Conservation (phyloP, 1,140 invertebrate genomes). For the Bradysia coprophila region DNA sequence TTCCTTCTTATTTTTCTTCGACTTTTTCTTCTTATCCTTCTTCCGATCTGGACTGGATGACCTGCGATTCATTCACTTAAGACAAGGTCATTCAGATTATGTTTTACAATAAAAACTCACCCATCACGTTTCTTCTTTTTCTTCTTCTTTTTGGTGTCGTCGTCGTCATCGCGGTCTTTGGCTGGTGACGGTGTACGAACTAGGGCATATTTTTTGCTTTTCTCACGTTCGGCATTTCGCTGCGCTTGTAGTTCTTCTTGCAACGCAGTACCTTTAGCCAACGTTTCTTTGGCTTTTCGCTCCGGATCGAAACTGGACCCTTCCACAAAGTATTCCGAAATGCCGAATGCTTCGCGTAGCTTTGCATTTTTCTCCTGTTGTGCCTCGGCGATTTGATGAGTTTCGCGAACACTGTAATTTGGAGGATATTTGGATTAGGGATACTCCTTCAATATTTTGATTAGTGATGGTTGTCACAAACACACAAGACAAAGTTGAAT, state of each 20-base stretch:
- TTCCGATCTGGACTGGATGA: conserved; percentile 37
- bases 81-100: neutral
- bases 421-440: too few species aligned
- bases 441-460: too few species aligned
- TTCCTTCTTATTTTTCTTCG: conserved; percentile 46
- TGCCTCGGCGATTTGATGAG: conserved; percentile 90
- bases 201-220: conserved; percentile 37
- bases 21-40: conserved; percentile 46
- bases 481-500: too few species aligned
- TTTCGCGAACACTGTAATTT: conserved; percentile 71
- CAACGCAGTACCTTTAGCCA: conserved; percentile 33
- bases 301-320: conserved; percentile 83
- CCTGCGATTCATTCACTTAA: conserved; percentile 23
- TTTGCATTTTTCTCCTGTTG: conserved; percentile 89
- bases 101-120: conserved; percentile 8
- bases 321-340: conserved; percentile 84
- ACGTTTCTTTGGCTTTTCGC: conserved; percentile 57
- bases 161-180: conserved; percentile 16
- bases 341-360: conserved; percentile 84
- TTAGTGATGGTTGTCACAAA: too few species aligned
- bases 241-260: conserved; percentile 30
- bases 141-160: conserved; percentile 12
- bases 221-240: conserved; percentile 30
- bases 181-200: conserved; percentile 38
- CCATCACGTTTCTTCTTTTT: conserved; percentile 8